Percentiles rank a stretch among this genome's conserved stretches.
These are phyloP conservation scores for Arbacia lixula DNA, from an alignment of 53 echinoderm and acorn worm species.

Conservation along the genomic window DNA sequence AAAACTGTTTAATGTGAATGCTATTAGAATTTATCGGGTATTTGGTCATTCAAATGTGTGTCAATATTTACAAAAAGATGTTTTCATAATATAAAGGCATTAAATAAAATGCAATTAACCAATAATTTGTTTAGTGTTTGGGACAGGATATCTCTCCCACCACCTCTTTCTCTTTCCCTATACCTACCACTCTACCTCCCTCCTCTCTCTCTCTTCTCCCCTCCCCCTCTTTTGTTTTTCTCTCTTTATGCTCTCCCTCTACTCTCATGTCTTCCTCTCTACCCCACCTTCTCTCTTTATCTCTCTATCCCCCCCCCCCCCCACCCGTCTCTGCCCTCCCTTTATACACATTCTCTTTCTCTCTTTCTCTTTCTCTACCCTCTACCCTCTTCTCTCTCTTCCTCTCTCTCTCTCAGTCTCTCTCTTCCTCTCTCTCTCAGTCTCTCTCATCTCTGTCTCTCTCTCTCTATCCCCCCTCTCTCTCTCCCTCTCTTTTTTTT, in stretches of 20 bases:
- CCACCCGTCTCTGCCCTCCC: neutral
- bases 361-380: neutral
- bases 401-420: neutral
- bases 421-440: neutral
- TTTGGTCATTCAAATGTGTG: too few species aligned
- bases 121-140: too few species aligned
- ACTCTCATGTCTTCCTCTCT: too few species aligned
- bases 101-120: too few species aligned
- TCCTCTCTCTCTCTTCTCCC: neutral
- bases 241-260: too few species aligned
- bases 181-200: neutral
- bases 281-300: too few species aligned
- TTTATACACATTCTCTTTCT: neutral
- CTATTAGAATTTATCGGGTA: too few species aligned
- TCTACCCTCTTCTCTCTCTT: too few species aligned
- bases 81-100: neutral
- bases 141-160: too few species aligned
- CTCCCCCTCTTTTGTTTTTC: neutral
- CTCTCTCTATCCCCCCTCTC: neutral
- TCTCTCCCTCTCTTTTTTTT: neutral
- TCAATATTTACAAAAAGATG: too few species aligned
- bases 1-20: too few species aligned
- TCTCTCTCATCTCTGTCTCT: neutral
- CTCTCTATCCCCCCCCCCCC: neutral
- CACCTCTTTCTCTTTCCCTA: neutral